These are phyloP conservation scores for Ostrea denselamellosa DNA, from an alignment of 1,140 invertebrate genomes.

Conservation along the genomic window DNA sequence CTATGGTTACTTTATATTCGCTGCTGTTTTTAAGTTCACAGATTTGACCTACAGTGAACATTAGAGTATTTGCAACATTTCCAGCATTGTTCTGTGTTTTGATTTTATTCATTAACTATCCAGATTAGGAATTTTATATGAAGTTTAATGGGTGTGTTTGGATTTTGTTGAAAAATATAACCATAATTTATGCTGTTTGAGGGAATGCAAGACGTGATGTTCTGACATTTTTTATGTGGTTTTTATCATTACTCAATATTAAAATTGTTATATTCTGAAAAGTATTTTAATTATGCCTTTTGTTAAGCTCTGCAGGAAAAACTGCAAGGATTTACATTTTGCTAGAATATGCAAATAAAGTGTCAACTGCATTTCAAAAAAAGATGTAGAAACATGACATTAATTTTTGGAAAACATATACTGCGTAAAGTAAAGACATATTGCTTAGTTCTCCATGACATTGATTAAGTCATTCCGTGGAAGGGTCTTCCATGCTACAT, in stretches of 20 bases:
- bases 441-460: neutral
- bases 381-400: constrained; percentile 20
- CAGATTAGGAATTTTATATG: neutral
- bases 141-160: neutral
- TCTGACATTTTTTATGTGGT: neutral
- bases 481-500: neutral
- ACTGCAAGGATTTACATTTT: neutral
- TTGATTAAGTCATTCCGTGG: neutral
- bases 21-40: too few relatives aligned
- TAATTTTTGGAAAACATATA: constrained; percentile 3
- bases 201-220: neutral
- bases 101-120: neutral
- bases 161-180: neutral
- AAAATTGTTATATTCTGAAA: constrained; percentile 3
- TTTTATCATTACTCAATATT: neutral
- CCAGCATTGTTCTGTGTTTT: neutral
- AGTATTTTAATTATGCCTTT: neutral
- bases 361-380: neutral
- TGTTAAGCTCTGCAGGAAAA: neutral
- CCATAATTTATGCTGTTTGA: neutral
- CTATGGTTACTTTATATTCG: too few relatives aligned
- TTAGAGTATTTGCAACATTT: neutral
- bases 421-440: neutral
- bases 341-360: neutral
- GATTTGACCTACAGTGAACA: too few relatives aligned